Evolutionary conservation across 2,888 invertebrate species (phyloP).

Genomic region (Cryptus viduatorius): DNA sequence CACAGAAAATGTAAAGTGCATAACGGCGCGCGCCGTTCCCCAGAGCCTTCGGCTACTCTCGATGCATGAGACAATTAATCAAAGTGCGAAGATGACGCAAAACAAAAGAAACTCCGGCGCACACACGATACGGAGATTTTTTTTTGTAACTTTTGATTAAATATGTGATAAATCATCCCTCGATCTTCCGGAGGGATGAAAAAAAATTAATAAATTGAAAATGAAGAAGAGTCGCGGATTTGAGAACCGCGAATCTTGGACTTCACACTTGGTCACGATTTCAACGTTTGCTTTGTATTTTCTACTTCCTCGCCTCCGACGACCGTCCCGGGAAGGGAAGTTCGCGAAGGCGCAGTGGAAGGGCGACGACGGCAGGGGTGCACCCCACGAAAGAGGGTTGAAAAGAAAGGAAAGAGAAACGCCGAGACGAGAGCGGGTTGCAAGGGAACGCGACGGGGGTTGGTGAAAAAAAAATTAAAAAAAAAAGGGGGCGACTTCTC

Average conservation of each 20-base stretch:
- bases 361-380: constrained; percentile 36
- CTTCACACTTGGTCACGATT: constrained; percentile 82
- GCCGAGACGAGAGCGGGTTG: constrained; percentile 47
- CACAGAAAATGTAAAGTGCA: constrained; percentile 56
- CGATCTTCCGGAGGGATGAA: background rate
- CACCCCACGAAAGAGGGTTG: constrained; percentile 46
- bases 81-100: constrained; percentile 39
- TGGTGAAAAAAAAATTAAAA: constrained; percentile 50
- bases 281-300: constrained; percentile 76
- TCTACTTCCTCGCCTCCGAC: constrained; percentile 18
- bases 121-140: background rate
- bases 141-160: background rate
- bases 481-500: constrained; percentile 54
- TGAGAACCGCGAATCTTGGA: constrained; percentile 66
- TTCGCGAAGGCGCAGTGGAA: constrained; percentile 17
- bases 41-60: constrained; percentile 46
- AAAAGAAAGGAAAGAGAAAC: constrained; percentile 35
- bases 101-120: constrained; percentile 46
- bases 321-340: constrained; percentile 15
- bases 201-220: background rate
- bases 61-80: constrained; percentile 62
- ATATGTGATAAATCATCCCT: background rate
- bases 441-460: constrained; percentile 59
- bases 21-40: constrained; percentile 37
- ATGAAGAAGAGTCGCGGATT: constrained; percentile 19